A percentile compares a stretch with the other conserved stretches of the same genome.
phyloP scores from a whole-genome alignment of 2,113 vertebrate genomes.

The Grammomys dolichurus region DNA sequence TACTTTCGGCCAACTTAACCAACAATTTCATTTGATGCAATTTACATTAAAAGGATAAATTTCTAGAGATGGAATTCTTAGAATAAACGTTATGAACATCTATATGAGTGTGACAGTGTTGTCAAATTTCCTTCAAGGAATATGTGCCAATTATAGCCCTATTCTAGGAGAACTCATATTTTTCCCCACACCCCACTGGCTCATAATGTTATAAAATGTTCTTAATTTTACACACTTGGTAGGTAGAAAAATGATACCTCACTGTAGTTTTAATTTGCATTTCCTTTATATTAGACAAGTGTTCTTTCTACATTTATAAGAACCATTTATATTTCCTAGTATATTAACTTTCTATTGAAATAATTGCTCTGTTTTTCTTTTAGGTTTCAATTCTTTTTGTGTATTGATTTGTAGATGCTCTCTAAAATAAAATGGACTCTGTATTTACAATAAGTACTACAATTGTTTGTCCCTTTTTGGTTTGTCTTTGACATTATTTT shows the following conservation, averaged over 20 bases:
- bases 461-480: slow-evolving; percentile 51
- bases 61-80: slow-evolving; percentile 6
- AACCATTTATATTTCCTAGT: slow-evolving; percentile 23
- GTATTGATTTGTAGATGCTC: not conserved
- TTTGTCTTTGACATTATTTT: slow-evolving; percentile 18
- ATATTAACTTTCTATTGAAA: slow-evolving; percentile 7
- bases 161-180: not conserved
- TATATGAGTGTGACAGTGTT: not conserved
- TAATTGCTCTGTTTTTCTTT: slow-evolving; percentile 28
- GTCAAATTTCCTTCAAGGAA: not conserved
- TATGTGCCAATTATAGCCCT: accelerated
- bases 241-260: not conserved
- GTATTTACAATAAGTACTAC: slow-evolving; percentile 4
- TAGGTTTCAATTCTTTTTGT: not conserved
- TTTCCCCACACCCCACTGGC: not conserved
- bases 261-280: slow-evolving; percentile 28
- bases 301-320: not conserved
- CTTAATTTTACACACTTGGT: not conserved
- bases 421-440: slow-evolving; percentile 2
- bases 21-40: not conserved
- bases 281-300: slow-evolving; percentile 36
- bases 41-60: slow-evolving; percentile 1
- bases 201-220: not conserved
- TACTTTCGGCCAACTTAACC: not conserved
- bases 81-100: not conserved